Evolutionary conservation across 2,888 invertebrate species (phyloP), one percentile per base, ranked within the genome.

Genomic region (Drosophila meridiana): DNA sequence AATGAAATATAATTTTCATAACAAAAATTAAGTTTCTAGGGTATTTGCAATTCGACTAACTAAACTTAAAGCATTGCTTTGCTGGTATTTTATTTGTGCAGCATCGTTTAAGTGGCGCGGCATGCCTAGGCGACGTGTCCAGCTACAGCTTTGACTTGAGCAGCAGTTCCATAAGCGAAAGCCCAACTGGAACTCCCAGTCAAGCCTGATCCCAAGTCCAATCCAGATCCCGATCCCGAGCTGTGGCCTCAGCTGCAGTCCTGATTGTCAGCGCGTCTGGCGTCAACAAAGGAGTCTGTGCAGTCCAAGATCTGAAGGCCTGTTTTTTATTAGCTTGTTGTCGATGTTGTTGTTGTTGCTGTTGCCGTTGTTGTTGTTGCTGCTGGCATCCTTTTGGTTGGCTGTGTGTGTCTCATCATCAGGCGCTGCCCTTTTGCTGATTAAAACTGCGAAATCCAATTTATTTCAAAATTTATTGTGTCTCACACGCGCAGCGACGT

Each of bases 391-490:
- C 60, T 62, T 67, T 68, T 71, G 76, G 42, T 9, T 53, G 34
- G 20, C 20, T 53, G 40, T 40, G 67, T 68, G 67, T 68, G 79
- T 69, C 70, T 80, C 79, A 73, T 80, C 79, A 77, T 78, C 74
- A 80, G 70, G 73, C 79, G 73, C 80, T 77, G 79, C 81, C 81
- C 73, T 74, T 64, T 75, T 76, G 83, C 88, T 87, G 89, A 89
- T 89, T 89, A 87, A 89, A 87, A 87, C 88, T 88, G 83, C 83
- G 89, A 86, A 89, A 87, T 83, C 88, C 90, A 89, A 87, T 87
- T 87, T 87, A 87, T 87, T 87, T 89, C 87, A 88, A 88, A 89
- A 89, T 89, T 87, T 89, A 89, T 87, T 87, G 89, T 87, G 86
- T 87, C 84, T 85, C 84, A 85, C 84, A 85, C 84, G 89, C 87